Percentiles rank a stretch among this genome's conserved stretches.
Conservation (phyloP, 1,140 invertebrate species). For the Antheraea mylitta region DNA sequence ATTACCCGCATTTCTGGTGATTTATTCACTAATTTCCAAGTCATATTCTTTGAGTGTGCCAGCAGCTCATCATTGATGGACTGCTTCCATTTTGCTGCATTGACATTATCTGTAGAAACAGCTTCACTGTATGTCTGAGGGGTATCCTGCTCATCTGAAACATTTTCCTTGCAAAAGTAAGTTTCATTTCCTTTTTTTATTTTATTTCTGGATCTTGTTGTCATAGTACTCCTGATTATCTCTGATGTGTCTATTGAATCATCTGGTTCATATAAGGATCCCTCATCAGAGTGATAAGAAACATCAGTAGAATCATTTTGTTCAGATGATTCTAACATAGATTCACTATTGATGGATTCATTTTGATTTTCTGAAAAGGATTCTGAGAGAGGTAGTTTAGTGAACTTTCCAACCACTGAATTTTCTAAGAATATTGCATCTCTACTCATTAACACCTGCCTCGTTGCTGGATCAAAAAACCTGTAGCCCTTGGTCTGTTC, state of each 20-base stretch:
- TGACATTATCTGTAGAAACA: too few species aligned
- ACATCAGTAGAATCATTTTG: constrained; percentile 18
- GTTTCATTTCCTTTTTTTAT: constrained; percentile 10
- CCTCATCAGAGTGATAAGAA: constrained; percentile 21
- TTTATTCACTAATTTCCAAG: constrained; percentile 40
- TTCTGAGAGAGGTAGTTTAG: too few species aligned
- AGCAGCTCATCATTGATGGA: constrained; percentile 27
- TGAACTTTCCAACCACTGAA: too few species aligned
- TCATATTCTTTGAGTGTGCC: constrained; percentile 31
- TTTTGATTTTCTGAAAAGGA: too few species aligned
- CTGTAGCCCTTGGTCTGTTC: too few species aligned
- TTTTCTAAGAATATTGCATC: too few species aligned
- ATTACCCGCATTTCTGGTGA: constrained; percentile 26
- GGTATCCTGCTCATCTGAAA: constrained; percentile 13
- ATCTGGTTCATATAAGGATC: constrained; percentile 21
- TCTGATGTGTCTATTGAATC: constrained; percentile 14
- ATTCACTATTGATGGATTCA: too few species aligned
- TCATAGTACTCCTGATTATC: constrained; percentile 9
- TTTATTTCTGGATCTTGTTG: constrained; percentile 17
- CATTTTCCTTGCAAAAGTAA: constrained; percentile 11
- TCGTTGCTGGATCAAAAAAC: too few species aligned
- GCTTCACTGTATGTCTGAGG: constrained; percentile 2
- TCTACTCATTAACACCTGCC: too few species aligned
- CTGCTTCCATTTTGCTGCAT: too few species aligned
- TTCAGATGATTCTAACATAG: too few species aligned